phyloP scores from a whole-genome alignment of 2,888 invertebrate genomes.

The Luperina nickerlii region DNA sequence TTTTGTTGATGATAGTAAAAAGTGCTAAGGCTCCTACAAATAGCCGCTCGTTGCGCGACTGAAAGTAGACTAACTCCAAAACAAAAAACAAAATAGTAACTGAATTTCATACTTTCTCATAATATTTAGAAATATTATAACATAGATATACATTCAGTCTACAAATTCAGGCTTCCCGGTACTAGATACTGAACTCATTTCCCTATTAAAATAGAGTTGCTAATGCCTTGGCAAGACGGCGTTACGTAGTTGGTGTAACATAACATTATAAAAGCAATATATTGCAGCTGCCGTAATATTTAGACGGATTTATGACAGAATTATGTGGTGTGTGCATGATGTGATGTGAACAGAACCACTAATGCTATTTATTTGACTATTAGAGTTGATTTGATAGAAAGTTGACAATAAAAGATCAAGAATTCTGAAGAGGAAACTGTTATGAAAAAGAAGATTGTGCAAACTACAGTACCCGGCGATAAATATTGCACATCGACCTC shows the following conservation, averaged over 20 bases:
- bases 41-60: no score
- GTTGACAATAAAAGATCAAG: neutral
- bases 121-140: slow-evolving; percentile 14
- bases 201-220: neutral
- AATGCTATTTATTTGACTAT: neutral
- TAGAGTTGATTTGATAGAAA: neutral
- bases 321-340: slow-evolving; percentile 15
- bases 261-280: slow-evolving; percentile 28
- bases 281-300: slow-evolving; percentile 18
- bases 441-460: neutral
- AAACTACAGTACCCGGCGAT: no score
- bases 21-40: neutral
- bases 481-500: no score
- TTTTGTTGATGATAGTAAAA: neutral
- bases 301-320: slow-evolving; percentile 34
- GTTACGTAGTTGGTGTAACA: slow-evolving; percentile 20
- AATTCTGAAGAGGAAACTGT: neutral
- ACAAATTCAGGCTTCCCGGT: neutral
- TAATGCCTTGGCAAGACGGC: slow-evolving; percentile 3
- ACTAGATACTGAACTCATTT: neutral
- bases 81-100: neutral
- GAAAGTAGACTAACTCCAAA: neutral
- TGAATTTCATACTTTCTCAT: slow-evolving; percentile 19
- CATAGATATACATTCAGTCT: neutral
- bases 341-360: neutral